phyloP scores from a whole-genome alignment of 2,797 vertebrate species.

The Kryptopterus vitreolus region DNA sequence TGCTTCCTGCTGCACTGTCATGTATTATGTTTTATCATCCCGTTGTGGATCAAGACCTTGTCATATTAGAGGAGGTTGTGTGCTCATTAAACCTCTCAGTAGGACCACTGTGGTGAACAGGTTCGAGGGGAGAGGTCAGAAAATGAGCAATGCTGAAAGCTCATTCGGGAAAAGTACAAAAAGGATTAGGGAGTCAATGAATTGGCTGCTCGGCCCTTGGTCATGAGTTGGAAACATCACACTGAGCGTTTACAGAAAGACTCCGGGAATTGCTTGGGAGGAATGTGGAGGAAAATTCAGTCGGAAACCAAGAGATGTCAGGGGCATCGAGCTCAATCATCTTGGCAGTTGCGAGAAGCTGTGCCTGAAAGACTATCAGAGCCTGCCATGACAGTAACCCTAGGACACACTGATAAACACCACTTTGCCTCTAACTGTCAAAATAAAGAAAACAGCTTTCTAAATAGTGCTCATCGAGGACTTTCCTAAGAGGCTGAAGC shows the following conservation, averaged over 20 bases:
- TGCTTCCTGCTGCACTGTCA: background rate
- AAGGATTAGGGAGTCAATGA: background rate
- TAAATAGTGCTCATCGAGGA: too few relatives aligned
- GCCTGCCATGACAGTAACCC: background rate
- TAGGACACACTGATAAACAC: background rate
- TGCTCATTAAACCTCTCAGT: background rate
- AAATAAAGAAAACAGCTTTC: background rate
- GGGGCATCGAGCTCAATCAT: background rate
- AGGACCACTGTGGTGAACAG: background rate
- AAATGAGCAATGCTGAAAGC: background rate
- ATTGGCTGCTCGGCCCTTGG: background rate
- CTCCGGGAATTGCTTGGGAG: too few relatives aligned
- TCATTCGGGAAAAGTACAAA: background rate
- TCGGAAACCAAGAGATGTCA: background rate
- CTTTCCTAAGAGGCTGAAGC: background rate
- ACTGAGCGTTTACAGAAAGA: too few relatives aligned
- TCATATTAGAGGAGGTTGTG: background rate
- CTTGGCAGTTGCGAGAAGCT: background rate
- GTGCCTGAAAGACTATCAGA: too few relatives aligned
- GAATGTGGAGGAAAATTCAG: too few relatives aligned
- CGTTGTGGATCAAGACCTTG: background rate
- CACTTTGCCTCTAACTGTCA: background rate
- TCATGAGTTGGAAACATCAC: background rate
- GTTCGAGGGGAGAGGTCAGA: background rate
- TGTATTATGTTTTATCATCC: background rate